Base-by-base conservation (phyloP, 2,888 invertebrate genomes). In the Lasioglossum zephyrum region DNA sequence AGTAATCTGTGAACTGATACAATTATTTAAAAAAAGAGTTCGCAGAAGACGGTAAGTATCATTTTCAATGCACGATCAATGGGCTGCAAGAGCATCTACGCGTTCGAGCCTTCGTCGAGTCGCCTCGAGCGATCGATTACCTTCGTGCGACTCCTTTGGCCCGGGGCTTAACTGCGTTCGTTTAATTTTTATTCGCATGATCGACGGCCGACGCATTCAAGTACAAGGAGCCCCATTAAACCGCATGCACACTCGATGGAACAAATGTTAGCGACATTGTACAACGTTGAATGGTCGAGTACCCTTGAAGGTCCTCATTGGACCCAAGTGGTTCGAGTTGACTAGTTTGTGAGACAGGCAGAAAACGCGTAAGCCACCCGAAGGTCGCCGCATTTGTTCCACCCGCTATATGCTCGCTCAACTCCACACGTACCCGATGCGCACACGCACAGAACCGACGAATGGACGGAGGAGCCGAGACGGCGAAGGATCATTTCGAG, bases 401-500 rank as follows among this genome's bases (percentile, higher is more conserved):
- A 72, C 41, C 36, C 41, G 16, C 44, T 39, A 39, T 41, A 41
- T 49, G 39, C 26, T 70, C 77, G 53, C 77, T 57, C 39, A 57
- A 74, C 13, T 79, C 66, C 70, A 74, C 70, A n/a, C 76, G 57
- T 44, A 60, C 36, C 16, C 31, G 49, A 69, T 49, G 60, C 74
- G 76, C 47, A 36, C 69, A 57, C 70, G 72, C 84, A 83, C 57
- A 76, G 66, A 79, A 69, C 26, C 75, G 41, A 69, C 60, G 66
- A 79, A 82, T 66, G 85, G 88, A 90, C 84, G 84, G 82, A 86
- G 79, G 53, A 66, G 72, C 75, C 74, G 79, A 73, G 60, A 86
- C n/a, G 26, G 16, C 53, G 11, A 39, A 73, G 73, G 72, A 89
- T 93, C 91, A 94, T 91, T 94, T 94, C 66, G 91, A 91, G n/a